phyloP scores from a whole-genome alignment of 1,140 invertebrate species.

The Antheraea mylitta region DNA sequence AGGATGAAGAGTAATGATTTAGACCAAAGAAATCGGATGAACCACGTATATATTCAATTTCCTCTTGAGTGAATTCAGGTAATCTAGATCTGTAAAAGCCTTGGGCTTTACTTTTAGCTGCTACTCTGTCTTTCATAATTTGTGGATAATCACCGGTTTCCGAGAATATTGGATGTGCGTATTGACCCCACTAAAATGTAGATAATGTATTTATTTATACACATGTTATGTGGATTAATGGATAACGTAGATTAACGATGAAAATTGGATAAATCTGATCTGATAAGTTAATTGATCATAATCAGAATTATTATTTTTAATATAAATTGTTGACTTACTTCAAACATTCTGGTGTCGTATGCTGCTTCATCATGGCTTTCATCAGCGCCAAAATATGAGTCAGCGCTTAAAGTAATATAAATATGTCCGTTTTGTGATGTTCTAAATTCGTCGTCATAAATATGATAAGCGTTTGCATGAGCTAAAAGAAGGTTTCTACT shows the following conservation, averaged over 20 bases:
- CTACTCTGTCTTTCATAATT: slow-evolving; percentile 77
- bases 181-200: slow-evolving; percentile 50
- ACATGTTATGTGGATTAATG: not conserved
- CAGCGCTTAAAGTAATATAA: slow-evolving; percentile 76
- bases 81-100: slow-evolving; percentile 64
- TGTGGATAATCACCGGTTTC: slow-evolving; percentile 80
- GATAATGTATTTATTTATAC: slow-evolving; percentile 4
- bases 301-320: too few relatives aligned
- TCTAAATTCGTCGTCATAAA: slow-evolving; percentile 77
- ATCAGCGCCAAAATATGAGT: slow-evolving; percentile 62
- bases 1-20: slow-evolving; percentile 78
- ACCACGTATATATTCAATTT: slow-evolving; percentile 48
- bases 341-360: slow-evolving; percentile 71
- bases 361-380: slow-evolving; percentile 73
- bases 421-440: slow-evolving; percentile 60
- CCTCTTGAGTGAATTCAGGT: slow-evolving; percentile 56
- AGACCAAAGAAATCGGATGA: slow-evolving; percentile 81
- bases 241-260: not conserved
- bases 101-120: slow-evolving; percentile 70
- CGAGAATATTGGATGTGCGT: slow-evolving; percentile 79
- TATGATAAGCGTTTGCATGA: slow-evolving; percentile 74
- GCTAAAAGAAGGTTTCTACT: slow-evolving; percentile 49
- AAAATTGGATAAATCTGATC: too few relatives aligned
- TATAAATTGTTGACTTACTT: slow-evolving; percentile 30
- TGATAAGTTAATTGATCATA: too few relatives aligned